Conservation (phyloP, 2,113 vertebrate species). For the Stigmatopora argus region DNA sequence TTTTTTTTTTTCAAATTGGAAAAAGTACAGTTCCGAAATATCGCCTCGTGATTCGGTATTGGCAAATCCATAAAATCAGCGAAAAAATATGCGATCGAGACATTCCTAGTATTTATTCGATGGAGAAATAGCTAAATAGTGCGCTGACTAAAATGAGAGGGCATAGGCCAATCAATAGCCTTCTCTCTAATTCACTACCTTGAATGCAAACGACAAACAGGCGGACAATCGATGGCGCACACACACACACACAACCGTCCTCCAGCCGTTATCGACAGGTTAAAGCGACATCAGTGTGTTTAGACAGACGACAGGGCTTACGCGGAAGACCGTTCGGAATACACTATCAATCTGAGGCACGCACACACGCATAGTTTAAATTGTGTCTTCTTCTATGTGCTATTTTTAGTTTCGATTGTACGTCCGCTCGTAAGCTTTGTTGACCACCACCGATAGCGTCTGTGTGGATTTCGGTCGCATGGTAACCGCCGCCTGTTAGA, state of each 20-base stretch:
- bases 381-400: not conserved
- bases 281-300: conserved; percentile 68
- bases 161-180: conserved; percentile 66
- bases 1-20: too few relatives aligned
- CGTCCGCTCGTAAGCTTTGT: conserved; percentile 49
- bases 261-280: conserved; percentile 66
- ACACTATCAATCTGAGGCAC: conserved; percentile 45
- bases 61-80: too few relatives aligned
- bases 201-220: conserved; percentile 70
- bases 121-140: conserved; percentile 40
- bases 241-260: not conserved
- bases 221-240: conserved; percentile 58
- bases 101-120: not conserved
- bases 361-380: not conserved
- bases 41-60: too few relatives aligned
- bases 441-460: conserved; percentile 68
- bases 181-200: conserved; percentile 70
- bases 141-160: conserved; percentile 66
- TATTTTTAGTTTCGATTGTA: conserved; percentile 2
- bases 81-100: too few relatives aligned
- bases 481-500: conserved; percentile 64
- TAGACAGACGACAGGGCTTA: conserved; percentile 68
- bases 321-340: conserved; percentile 56
- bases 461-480: conserved; percentile 71
- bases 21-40: too few relatives aligned